These are phyloP conservation scores for Macaria notata DNA, from an alignment of 2,888 invertebrate genomes.

Conservation along the genomic window DNA sequence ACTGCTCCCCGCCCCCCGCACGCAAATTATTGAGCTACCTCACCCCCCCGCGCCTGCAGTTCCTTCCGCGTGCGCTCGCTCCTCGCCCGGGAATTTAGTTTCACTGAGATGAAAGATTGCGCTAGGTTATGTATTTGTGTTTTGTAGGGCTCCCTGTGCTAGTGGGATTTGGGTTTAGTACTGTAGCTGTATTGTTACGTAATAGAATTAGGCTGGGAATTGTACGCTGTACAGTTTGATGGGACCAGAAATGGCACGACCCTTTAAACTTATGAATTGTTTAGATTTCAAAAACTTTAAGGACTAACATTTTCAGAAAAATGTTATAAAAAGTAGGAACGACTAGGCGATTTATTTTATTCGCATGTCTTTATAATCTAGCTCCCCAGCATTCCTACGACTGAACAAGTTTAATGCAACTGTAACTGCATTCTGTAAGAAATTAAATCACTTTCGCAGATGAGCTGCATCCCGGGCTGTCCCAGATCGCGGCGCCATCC, in stretches of 20 bases:
- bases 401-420: not conserved
- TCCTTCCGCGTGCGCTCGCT: slow-evolving; percentile 54
- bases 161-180: no score
- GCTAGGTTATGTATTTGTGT: slow-evolving; percentile 51
- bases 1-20: slow-evolving; percentile 51
- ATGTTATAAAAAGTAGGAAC: no score
- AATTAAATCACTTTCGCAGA: slow-evolving; percentile 26
- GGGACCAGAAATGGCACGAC: no score
- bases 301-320: no score
- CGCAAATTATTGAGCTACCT: slow-evolving; percentile 69
- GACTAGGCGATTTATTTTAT: no score
- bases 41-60: slow-evolving; percentile 50
- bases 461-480: slow-evolving; percentile 26
- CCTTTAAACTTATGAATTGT: no score
- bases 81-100: slow-evolving; percentile 57
- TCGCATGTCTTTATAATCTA: no score
- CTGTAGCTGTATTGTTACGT: not conserved
- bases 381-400: no score
- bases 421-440: slow-evolving; percentile 6
- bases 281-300: no score
- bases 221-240: no score
- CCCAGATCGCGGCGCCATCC: slow-evolving; percentile 45
- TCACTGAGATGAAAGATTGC: slow-evolving; percentile 45
- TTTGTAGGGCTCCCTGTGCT: not conserved
- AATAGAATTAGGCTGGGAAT: not conserved